Evolutionary conservation across 2,888 invertebrate species (phyloP).

Genomic region (Phortica magna): DNA sequence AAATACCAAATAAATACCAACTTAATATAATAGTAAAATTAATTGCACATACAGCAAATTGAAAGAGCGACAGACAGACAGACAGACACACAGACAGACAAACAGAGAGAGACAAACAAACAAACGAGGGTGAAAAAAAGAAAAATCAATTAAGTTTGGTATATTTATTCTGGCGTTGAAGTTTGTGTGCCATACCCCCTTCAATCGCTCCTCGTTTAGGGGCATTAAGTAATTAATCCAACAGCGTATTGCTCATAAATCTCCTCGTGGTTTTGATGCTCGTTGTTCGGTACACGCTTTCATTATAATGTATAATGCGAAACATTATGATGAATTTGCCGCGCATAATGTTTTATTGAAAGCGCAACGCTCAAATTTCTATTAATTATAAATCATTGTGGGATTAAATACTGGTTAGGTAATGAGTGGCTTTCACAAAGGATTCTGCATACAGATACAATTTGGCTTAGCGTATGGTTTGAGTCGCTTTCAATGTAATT

Average conservation of each 20-base stretch:
- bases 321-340: background rate
- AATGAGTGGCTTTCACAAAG: background rate
- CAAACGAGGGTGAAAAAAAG: background rate
- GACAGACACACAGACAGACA: background rate
- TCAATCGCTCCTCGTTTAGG: background rate
- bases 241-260: constrained; percentile 27
- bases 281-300: background rate
- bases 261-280: background rate
- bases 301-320: background rate
- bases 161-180: background rate
- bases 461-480: background rate
- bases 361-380: constrained; percentile 24
- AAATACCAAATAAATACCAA: constrained; percentile 41
- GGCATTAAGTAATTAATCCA: constrained; percentile 32
- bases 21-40: constrained; percentile 46
- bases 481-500: background rate
- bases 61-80: background rate
- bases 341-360: constrained; percentile 1
- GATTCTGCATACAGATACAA: background rate
- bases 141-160: constrained; percentile 31
- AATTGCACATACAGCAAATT: constrained; percentile 25
- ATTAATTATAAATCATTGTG: constrained; percentile 28
- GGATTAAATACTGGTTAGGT: constrained; percentile 4
- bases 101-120: background rate
- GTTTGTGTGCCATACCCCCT: background rate